These are phyloP conservation scores for Agriotes lineatus DNA, from an alignment of 2,888 invertebrate species.

Conservation along the genomic window DNA sequence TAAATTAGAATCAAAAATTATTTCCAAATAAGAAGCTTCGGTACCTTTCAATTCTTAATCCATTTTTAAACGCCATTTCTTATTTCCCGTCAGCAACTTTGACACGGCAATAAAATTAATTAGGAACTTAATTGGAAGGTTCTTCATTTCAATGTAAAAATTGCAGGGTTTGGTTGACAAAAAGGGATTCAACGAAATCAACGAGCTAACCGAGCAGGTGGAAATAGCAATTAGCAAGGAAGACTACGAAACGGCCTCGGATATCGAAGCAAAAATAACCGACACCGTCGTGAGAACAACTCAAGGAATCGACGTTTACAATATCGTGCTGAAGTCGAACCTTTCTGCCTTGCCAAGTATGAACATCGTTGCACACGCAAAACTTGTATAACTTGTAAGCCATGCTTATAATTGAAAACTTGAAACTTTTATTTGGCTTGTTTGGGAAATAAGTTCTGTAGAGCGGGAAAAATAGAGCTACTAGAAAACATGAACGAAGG, in stretches of 20 bases:
- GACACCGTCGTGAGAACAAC: conserved; percentile 71
- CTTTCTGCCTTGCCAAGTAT: conserved; percentile 51
- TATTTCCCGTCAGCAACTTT: too few species aligned
- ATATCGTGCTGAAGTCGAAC: conserved; percentile 73
- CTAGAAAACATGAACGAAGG: too few species aligned
- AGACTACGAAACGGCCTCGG: conserved; percentile 73
- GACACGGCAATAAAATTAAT: too few species aligned
- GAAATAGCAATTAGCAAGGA: conserved; percentile 59
- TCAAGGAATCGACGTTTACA: conserved; percentile 82
- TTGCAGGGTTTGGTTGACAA: conserved; percentile 38
- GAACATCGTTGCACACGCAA: conserved; percentile 7
- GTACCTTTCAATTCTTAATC: neutral
- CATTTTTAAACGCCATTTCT: too few species aligned
- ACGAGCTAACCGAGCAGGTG: conserved; percentile 55
- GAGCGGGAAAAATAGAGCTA: too few species aligned
- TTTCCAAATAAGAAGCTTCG: neutral
- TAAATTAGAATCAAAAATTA: too few species aligned
- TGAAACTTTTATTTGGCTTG: neutral
- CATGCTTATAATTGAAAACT: neutral
- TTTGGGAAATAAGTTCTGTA: too few species aligned
- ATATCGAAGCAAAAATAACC: conserved; percentile 73
- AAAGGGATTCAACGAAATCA: conserved; percentile 53
- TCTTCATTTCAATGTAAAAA: neutral
- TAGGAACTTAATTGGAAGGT: too few species aligned
- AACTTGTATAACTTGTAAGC: too few species aligned